Evolutionary conservation across 2,797 vertebrate genomes (phyloP), one percentile per base, ranked within the genome.

Genomic region (Diplodus sargus): DNA sequence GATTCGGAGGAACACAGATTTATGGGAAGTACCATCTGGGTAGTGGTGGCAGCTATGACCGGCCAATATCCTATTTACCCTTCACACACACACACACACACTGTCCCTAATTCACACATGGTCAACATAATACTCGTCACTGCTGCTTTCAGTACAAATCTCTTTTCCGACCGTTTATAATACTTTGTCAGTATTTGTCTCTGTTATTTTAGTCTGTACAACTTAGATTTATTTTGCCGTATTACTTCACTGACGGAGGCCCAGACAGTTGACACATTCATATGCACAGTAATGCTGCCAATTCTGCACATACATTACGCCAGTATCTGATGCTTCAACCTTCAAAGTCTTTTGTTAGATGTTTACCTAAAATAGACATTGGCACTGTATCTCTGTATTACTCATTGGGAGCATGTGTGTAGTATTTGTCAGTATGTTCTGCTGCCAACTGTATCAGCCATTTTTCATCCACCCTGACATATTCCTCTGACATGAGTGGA

Each of bases 21-120:
- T 85, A 70, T 48, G 13, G 73, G 84, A 85, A 70, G 84, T 76
- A 43, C 84, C 87, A 89, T 87, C 87, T 89, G 87, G 81, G 53
- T 63, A 72, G 83, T 89, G 79, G 82, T 80, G 79, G 79, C 42
- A 54, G 66, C 25, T 73, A 67, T 77, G 49, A 68, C 65, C 67
- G 76, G 52, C 65, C 28, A 28, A 74, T 68, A 74, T 83, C 62
- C 49, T 62, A 45, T 65, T 58, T 18, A 78, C 22, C 39, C 16
- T 14, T 25, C 18, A 67, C 28, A 59, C 28, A 30, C 70, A 10
- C 43, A 25, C 59, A 72, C 51, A 47, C 65, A 7, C 17, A 28
- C 70, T 5, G 30, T n/a, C 17, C 18, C 43, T n/a, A 14, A 22
- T 22, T 34, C 28, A 17, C 12, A 52, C 59, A 43, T 10, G n/a